A percentile compares a stretch with the other conserved stretches of the same genome.
phyloP scores from a whole-genome alignment of 2,888 invertebrate species.

The Xestia sexstrigata region DNA sequence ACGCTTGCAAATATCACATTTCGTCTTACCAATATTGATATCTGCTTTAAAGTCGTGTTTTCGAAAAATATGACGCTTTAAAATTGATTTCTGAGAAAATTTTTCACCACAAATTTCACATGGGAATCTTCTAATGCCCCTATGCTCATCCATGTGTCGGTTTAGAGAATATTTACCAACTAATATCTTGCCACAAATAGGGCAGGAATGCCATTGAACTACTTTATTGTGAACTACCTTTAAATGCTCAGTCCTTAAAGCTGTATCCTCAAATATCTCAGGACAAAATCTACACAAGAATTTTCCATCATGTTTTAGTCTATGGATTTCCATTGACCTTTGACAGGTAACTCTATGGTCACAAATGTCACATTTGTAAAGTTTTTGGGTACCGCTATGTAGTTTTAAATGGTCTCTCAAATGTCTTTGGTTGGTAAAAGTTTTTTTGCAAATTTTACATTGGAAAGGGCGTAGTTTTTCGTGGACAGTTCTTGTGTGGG shows the following conservation, averaged over 20 bases:
- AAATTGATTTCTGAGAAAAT: conserved; percentile 37
- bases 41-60: conserved; percentile 23
- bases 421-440: conserved; percentile 36
- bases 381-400: background rate
- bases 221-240: fast-evolving
- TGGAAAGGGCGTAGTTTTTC: conserved; percentile 31
- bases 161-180: conserved; percentile 16
- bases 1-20: conserved; percentile 56
- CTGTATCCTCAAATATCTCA: conserved; percentile 4
- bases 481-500: conserved; percentile 47
- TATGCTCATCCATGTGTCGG: conserved; percentile 45
- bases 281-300: conserved; percentile 50
- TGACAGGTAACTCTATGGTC: background rate
- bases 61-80: conserved; percentile 37
- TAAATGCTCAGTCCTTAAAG: background rate
- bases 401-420: conserved; percentile 34
- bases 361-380: conserved; percentile 46
- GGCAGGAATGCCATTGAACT: conserved; percentile 11
- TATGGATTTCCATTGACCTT: conserved; percentile 40
- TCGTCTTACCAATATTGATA: conserved; percentile 14
- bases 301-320: conserved; percentile 46
- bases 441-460: conserved; percentile 43
- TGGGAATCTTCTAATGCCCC: conserved; percentile 6
- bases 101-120: conserved; percentile 37
- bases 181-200: conserved; percentile 33